A percentile compares a stretch with the other conserved stretches of the same genome.
Evolutionary conservation across 2,888 invertebrate genomes (phyloP).

Genomic region (Xanthorhoe designata): DNA sequence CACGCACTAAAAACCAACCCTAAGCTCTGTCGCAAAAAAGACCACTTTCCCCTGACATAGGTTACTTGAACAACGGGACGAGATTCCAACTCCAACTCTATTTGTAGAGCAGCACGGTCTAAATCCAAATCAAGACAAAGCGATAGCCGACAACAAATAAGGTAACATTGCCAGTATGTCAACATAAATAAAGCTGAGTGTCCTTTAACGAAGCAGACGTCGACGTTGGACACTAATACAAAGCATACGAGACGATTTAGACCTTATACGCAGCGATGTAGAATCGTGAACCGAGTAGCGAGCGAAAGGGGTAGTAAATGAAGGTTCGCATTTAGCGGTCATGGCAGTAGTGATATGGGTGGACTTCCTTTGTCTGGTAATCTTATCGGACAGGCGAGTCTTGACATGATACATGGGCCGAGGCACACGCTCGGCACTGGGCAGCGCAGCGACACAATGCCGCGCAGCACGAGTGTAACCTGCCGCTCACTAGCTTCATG

Average conservation of each 20-base stretch:
- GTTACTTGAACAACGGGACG: constrained; percentile 45
- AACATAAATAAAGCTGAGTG: constrained; percentile 84
- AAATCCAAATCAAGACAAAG: constrained; percentile 53
- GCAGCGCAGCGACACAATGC: constrained; percentile 12
- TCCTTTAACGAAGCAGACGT: constrained; percentile 84
- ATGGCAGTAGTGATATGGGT: constrained; percentile 82
- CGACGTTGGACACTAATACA: constrained; percentile 78
- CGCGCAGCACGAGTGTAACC: constrained; percentile 24
- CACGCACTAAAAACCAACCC: constrained; percentile 57
- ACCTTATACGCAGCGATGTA: constrained; percentile 64
- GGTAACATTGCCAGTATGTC: constrained; percentile 82
- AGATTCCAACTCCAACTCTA: constrained; percentile 65
- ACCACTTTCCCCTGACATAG: constrained; percentile 60
- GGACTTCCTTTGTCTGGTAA: constrained; percentile 85
- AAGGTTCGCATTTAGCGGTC: constrained; percentile 80
- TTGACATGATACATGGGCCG: constrained; percentile 81
- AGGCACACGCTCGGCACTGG: constrained; percentile 58
- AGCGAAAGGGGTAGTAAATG: constrained; percentile 71
- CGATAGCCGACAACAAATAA: constrained; percentile 72
- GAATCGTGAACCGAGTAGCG: constrained; percentile 56
- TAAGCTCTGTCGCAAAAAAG: constrained; percentile 62
- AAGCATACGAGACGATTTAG: constrained; percentile 61
- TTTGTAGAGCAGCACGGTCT: constrained; percentile 57
- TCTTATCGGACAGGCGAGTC: constrained; percentile 80
- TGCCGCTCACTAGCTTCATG: constrained; percentile 24